Conservation (phyloP, 2,888 invertebrate species). For the Embidobia sp. region DNA sequence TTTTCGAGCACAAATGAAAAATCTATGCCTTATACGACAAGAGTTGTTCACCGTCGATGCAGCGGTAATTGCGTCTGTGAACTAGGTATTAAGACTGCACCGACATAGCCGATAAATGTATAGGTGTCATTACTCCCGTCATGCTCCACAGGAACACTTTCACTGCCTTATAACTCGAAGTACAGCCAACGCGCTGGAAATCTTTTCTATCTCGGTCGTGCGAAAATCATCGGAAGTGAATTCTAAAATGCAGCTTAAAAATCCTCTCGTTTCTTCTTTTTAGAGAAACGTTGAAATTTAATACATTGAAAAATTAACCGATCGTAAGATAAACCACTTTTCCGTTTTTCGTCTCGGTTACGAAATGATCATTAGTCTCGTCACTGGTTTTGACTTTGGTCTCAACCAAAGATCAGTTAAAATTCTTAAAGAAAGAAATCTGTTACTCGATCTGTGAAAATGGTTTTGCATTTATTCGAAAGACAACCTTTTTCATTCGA, state of each 20-base stretch:
- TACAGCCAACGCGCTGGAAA: constrained; percentile 71
- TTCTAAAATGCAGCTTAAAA: constrained; percentile 53
- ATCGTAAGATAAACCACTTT: constrained; percentile 19
- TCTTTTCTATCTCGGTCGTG: constrained; percentile 66
- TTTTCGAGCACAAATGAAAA: constrained; percentile 53
- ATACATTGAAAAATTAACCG: constrained; percentile 36
- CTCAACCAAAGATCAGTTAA: no score
- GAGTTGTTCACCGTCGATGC: constrained; percentile 51
- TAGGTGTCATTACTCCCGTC: constrained; percentile 78
- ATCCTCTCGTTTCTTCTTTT: constrained; percentile 36
- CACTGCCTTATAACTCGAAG: constrained; percentile 77
- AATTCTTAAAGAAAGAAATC: no score
- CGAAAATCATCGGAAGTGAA: constrained; percentile 65
- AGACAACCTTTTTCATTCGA: no score
- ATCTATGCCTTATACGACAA: constrained; percentile 57
- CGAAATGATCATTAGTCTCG: constrained; percentile 12
- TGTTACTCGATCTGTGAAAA: no score
- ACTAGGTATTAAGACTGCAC: constrained; percentile 59
- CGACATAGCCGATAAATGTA: constrained; percentile 60
- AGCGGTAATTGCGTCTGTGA: constrained; percentile 63
- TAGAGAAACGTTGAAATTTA: constrained; percentile 30
- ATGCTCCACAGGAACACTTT: constrained; percentile 78
- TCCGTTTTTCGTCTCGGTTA: constrained; percentile 1
- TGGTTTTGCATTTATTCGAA: no score
- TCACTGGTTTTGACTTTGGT: no score